phyloP scores from a whole-genome alignment of 2,888 invertebrate genomes.

The Drosophila cracens region DNA sequence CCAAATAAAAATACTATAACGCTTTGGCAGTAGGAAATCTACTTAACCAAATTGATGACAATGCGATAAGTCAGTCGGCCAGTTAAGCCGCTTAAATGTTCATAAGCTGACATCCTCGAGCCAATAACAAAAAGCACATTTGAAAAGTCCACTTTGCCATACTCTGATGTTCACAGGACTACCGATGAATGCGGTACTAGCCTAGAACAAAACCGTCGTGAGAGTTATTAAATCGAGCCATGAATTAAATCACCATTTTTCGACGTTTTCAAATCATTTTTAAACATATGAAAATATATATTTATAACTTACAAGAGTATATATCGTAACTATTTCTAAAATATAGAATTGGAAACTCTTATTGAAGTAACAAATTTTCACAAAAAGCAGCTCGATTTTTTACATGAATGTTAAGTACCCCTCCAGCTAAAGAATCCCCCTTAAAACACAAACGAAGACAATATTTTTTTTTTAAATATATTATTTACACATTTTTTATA shows the following conservation, averaged over 20 bases:
- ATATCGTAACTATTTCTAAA: no score
- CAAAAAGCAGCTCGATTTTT: no score
- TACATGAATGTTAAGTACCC: no score
- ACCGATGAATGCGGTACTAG: not conserved
- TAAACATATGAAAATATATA: no score
- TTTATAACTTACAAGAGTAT: no score
- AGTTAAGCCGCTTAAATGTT: conserved; percentile 77
- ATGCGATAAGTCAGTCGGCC: conserved; percentile 76
- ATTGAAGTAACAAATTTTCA: no score
- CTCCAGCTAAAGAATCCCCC: no score
- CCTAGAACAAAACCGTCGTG: no score
- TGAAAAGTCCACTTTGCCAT: not conserved
- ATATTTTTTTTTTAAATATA: not conserved
- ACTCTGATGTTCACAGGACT: not conserved
- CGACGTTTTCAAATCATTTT: no score
- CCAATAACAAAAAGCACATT: conserved; percentile 27
- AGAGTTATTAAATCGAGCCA: not conserved
- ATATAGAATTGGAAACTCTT: no score
- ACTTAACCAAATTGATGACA: conserved; percentile 78
- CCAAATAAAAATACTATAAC: conserved; percentile 34
- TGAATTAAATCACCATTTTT: no score
- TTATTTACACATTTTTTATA: not conserved
- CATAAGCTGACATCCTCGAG: conserved; percentile 65
- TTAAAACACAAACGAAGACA: no score
- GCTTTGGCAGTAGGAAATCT: conserved; percentile 49